Conservation (phyloP, 2,888 invertebrate species). For the Phlogophora meticulosa region DNA sequence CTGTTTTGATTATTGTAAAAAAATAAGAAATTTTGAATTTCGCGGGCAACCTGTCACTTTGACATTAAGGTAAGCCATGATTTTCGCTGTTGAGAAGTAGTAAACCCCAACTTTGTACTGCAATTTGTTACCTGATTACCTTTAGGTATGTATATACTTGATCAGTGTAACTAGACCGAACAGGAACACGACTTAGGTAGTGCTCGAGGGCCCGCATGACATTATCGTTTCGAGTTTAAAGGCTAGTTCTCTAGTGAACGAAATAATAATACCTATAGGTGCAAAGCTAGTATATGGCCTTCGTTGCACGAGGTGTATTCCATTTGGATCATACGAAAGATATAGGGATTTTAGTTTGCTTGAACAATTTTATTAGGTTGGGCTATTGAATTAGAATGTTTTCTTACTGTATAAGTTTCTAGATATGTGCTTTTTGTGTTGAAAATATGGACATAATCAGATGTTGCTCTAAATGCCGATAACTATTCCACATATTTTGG, state of each 20-base stretch:
- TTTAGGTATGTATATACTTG: not conserved
- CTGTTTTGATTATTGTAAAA: too few relatives aligned
- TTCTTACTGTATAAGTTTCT: not conserved
- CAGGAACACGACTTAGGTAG: not conserved
- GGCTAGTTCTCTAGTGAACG: slow-evolving; percentile 7
- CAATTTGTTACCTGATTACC: not conserved
- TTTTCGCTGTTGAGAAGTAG: not conserved
- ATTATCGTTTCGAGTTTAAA: slow-evolving; percentile 19
- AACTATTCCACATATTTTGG: too few relatives aligned
- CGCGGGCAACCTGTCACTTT: too few relatives aligned
- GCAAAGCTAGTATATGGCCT: too few relatives aligned
- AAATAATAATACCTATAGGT: slow-evolving; percentile 3
- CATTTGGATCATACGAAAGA: not conserved
- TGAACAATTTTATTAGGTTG: too few relatives aligned
- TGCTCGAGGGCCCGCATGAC: slow-evolving; percentile 12
- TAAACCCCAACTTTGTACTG: not conserved
- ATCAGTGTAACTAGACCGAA: slow-evolving; percentile 1
- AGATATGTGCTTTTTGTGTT: not conserved
- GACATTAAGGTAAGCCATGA: too few relatives aligned
- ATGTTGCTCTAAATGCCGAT: too few relatives aligned
- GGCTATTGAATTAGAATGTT: not conserved
- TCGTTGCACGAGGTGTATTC: not conserved
- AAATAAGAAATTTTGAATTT: too few relatives aligned
- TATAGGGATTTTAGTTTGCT: not conserved
- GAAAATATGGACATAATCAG: not conserved